Conservation (phyloP, 1,140 invertebrate species). For the Drosophila nikananu region DNA sequence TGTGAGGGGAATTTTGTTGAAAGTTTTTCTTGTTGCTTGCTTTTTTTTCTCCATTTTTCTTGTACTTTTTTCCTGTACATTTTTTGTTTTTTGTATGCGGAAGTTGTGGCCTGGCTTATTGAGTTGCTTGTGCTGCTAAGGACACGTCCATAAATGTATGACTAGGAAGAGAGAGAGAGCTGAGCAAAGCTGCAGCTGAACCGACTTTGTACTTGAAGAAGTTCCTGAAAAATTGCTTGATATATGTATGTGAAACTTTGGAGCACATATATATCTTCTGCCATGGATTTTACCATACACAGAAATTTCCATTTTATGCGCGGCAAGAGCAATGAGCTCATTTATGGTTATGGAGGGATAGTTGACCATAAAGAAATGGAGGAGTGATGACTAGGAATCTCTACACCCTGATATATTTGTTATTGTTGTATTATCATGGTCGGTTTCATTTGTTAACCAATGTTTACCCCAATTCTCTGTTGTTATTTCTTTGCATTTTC, state of each 20-base stretch:
- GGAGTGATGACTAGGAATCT: constrained; percentile 10
- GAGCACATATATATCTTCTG: constrained; percentile 39
- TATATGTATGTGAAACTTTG: constrained; percentile 30
- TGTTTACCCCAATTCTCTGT: constrained; percentile 21
- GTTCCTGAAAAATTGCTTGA: constrained; percentile 52
- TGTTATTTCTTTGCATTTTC: constrained; percentile 18
- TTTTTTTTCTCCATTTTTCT: constrained; percentile 9
- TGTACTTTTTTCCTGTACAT: constrained; percentile 1
- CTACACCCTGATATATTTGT: neutral
- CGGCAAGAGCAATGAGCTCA: constrained; percentile 42
- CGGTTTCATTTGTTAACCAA: constrained; percentile 30
- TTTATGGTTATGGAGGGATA: constrained; percentile 33
- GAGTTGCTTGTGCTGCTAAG: constrained; percentile 56
- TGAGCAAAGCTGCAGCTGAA: constrained; percentile 37
- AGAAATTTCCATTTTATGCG: constrained; percentile 36
- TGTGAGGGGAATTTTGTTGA: constrained; percentile 55
- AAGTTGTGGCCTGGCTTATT: constrained; percentile 64
- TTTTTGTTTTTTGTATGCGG: constrained; percentile 11
- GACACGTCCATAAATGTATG: constrained; percentile 66
- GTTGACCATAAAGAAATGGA: constrained; percentile 6
- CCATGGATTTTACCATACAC: constrained; percentile 13
- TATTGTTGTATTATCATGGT: constrained; percentile 29
- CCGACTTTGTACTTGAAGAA: constrained; percentile 50
- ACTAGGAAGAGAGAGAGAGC: constrained; percentile 4
- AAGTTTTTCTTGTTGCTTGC: constrained; percentile 52